Evolutionary conservation across 1,140 invertebrate species (phyloP).

Genomic region (fruit fly (Drosophila melanogaster)): DNA sequence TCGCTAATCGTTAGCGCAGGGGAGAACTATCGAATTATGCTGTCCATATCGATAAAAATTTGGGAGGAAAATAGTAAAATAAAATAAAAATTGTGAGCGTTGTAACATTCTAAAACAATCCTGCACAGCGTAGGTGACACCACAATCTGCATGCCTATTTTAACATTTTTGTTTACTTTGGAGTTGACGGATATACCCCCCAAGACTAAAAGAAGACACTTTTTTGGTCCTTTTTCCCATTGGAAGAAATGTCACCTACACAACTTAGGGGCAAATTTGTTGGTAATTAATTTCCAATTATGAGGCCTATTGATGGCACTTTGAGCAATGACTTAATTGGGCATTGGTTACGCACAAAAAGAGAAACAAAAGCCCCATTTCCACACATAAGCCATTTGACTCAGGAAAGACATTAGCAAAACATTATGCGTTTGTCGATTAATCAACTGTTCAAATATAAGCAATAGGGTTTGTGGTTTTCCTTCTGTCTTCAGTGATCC

Average conservation of each 20-base stretch:
- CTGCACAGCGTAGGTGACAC: too few species aligned
- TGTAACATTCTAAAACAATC: too few species aligned
- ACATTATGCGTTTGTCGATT: constrained; percentile 75
- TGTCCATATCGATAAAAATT: too few species aligned
- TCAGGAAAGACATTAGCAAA: constrained; percentile 66
- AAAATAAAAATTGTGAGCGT: too few species aligned
- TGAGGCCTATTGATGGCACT: constrained; percentile 70
- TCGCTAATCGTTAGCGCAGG: too few species aligned
- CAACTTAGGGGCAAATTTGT: constrained; percentile 49
- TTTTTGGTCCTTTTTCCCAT: constrained; percentile 18
- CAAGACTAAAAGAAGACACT: constrained; percentile 18
- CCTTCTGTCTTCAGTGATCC: constrained; percentile 9
- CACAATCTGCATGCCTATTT: too few species aligned
- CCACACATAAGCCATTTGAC: constrained; percentile 9
- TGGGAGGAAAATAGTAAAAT: too few species aligned
- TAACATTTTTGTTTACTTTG: too few species aligned
- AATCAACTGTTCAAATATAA: constrained; percentile 75
- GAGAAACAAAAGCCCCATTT: constrained; percentile 13
- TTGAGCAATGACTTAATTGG: constrained; percentile 75
- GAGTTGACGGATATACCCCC: not conserved
- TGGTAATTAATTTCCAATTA: constrained; percentile 77
- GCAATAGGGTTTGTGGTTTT: constrained; percentile 18
- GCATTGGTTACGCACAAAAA: constrained; percentile 55
- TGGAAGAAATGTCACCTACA: constrained; percentile 35
- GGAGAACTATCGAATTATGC: too few species aligned